phyloP scores from a whole-genome alignment of 2,113 vertebrate species.

The Paradoxurus hermaphroditus region DNA sequence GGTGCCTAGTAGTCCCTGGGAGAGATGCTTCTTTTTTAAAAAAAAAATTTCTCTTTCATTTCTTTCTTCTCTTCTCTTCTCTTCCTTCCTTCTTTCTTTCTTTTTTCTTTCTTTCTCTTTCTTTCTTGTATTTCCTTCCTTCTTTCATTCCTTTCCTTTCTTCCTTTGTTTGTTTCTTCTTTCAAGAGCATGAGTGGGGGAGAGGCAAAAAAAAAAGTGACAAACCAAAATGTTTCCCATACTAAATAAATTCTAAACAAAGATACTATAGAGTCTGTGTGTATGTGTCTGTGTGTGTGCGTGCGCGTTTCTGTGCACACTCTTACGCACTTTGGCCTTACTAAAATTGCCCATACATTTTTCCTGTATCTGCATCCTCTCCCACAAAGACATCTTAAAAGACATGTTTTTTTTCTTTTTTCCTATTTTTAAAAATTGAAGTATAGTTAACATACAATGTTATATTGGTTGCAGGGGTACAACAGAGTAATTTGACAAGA shows the following conservation, averaged over 20 bases:
- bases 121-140: no score
- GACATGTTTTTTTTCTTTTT: neutral
- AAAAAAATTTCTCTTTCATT: no score
- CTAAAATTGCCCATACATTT: neutral
- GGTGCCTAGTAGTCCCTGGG: neutral
- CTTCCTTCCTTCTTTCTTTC: no score
- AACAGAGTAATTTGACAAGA: neutral
- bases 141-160: no score
- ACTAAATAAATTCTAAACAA: neutral
- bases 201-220: no score
- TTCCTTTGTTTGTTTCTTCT: no score
- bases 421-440: neutral
- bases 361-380: neutral
- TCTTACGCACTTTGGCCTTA: neutral
- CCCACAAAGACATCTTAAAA: neutral
- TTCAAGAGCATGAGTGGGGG: no score
- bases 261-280: neutral
- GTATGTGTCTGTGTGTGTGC: fast-evolving
- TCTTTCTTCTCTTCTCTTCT: no score
- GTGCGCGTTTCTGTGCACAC: neutral
- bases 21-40: neutral
- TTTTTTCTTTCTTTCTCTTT: no score
- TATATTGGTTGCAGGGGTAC: neutral
- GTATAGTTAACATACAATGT: neutral
- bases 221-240: neutral